Base-by-base conservation (phyloP, 64 coral and sea anemone species). In the Cladopsammia gracilis region DNA sequence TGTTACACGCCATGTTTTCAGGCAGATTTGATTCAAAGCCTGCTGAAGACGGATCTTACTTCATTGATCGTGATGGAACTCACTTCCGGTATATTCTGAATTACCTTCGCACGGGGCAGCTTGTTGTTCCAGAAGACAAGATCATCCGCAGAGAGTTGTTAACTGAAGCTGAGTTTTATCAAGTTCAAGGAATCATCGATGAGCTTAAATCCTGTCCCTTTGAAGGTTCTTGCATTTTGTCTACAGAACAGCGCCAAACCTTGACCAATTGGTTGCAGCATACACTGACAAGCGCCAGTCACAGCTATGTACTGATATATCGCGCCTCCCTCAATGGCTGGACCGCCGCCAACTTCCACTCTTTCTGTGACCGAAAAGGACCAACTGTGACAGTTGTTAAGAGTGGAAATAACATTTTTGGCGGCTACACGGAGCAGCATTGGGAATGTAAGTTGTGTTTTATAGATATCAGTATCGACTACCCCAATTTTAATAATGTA, bases 1-100 rank as follows among this genome's bases (percentile, higher is more conserved):
- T 75, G 86, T 25, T 75, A 12, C 83, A 86, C 12, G 83, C 85
- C 23, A 71, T 87, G 85, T 73, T 87, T 48, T 87, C 85, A 43
- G 70, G 70, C 53, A 64, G 65, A 52, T 84, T 84, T 66, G 70
- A 87, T 14, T 71, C 70, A 15, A 87, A 87, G 62, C 85, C 85
- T 53, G 65, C 48, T 57, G 85, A 70, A 70, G 85, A 87, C 70
- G 85, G 85, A 14, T 61, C 64, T 22, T 87, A 73, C 80, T 84
- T 84, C 26, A 84, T 84, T 62, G 80, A 84, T 47, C 80, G 80
- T 44, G 80, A 45, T 45, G 67, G 67, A n/a, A 70, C 67, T n/a
- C 26, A 70, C 67, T 76, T 76, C 42, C 22, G 73, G 5, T 76
- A 34, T 46, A 76, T 76, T 23, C 42, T 76, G 73, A 76, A 76